These are phyloP conservation scores for Pseudopleuronectes americanus DNA, from an alignment of 2,797 vertebrate genomes.

Conservation along the genomic window DNA sequence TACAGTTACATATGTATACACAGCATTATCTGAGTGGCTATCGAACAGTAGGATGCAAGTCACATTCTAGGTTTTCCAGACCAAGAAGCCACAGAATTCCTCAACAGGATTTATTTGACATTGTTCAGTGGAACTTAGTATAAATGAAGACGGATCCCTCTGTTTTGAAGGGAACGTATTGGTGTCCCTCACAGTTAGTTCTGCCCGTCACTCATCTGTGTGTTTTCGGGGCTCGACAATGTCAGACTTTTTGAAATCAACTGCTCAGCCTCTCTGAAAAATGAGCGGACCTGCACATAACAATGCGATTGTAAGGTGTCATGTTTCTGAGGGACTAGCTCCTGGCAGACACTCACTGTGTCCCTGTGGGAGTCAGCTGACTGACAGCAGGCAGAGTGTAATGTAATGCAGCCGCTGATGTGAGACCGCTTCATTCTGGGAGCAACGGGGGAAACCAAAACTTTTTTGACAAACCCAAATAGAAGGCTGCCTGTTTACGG, in stretches of 20 bases:
- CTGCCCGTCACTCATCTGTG: not conserved
- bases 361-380: constrained; percentile 56
- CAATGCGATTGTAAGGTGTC: constrained; percentile 14
- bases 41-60: too few relatives aligned
- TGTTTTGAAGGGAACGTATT: not conserved
- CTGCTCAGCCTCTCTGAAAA: not conserved
- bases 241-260: not conserved
- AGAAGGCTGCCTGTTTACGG: constrained; percentile 23
- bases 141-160: constrained; percentile 7
- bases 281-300: not conserved
- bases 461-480: constrained; percentile 42
- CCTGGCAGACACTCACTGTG: constrained; percentile 22
- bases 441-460: constrained; percentile 25
- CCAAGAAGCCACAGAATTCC: constrained; percentile 9
- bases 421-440: constrained; percentile 44
- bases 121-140: not conserved
- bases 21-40: too few relatives aligned
- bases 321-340: constrained; percentile 38
- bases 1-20: too few relatives aligned
- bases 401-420: constrained; percentile 40
- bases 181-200: not conserved
- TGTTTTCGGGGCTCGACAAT: not conserved
- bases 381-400: constrained; percentile 55
- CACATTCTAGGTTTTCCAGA: too few relatives aligned
- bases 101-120: constrained; percentile 9